Conservation (phyloP, 1,140 invertebrate genomes). For the Acyrthosiphon pisum region DNA sequence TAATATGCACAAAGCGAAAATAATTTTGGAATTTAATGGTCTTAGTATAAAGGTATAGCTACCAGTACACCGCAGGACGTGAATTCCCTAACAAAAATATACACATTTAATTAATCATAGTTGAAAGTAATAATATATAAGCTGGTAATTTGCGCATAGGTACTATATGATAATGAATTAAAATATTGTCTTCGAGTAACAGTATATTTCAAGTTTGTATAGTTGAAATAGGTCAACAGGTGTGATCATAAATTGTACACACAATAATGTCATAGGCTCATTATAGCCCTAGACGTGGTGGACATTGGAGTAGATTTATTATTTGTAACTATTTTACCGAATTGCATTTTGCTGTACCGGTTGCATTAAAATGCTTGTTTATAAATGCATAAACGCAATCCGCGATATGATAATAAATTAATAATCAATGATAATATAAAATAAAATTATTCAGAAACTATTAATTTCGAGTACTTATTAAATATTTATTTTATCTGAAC, state of each 20-base stretch:
- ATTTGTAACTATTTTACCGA: no score
- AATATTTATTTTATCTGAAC: background rate
- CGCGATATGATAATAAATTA: background rate
- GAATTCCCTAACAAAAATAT: no score
- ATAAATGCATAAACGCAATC: background rate
- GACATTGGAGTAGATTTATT: background rate
- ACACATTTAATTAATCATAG: no score
- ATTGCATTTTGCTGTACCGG: no score
- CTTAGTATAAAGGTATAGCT: background rate
- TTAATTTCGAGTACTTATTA: background rate
- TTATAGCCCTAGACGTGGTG: background rate
- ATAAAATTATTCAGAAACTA: background rate
- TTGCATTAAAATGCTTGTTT: background rate
- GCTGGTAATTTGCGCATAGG: background rate
- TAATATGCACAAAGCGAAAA: background rate
- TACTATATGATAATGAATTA: background rate
- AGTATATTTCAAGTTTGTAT: background rate
- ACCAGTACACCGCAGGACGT: no score
- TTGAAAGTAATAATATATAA: background rate
- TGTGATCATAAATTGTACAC: background rate
- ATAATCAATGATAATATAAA: background rate
- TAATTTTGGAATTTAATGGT: background rate
- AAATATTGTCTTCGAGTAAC: background rate
- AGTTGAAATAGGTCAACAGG: constrained; percentile 12
- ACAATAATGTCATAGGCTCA: background rate